phyloP scores from a whole-genome alignment of 2,797 vertebrate genomes.

The Silurus aristotelis region DNA sequence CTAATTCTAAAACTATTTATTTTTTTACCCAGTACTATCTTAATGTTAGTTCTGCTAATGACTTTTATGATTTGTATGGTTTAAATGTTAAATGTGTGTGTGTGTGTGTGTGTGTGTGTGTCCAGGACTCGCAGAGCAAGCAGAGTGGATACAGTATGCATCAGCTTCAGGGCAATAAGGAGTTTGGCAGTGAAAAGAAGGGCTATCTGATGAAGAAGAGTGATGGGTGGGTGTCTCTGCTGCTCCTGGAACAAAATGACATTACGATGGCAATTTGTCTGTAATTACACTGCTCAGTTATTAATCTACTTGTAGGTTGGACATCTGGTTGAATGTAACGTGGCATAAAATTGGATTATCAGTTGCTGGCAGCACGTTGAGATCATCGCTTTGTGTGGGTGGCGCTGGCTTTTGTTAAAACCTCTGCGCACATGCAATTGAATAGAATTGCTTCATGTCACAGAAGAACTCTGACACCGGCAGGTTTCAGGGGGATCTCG shows the following conservation, averaged over 20 bases:
- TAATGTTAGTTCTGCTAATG: neutral
- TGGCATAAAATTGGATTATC: neutral
- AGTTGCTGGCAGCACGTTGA: neutral
- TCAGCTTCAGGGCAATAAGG: slow-evolving; percentile 89
- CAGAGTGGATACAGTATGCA: slow-evolving; percentile 90
- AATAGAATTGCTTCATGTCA: neutral
- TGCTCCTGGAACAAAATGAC: neutral
- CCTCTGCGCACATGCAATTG: neutral
- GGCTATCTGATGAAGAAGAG: slow-evolving; percentile 88
- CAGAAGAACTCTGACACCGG: neutral
- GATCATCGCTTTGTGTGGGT: neutral
- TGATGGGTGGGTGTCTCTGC: slow-evolving; percentile 77
- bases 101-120: slow-evolving; percentile 10
- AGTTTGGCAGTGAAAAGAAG: slow-evolving; percentile 87
- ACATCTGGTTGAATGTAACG: neutral
- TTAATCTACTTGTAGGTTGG: neutral
- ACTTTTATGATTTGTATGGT: neutral
- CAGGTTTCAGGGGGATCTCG: neutral
- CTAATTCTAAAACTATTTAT: neutral
- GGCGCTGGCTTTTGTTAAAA: neutral
- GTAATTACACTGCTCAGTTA: neutral
- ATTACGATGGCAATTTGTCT: no score
- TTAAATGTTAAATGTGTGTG: neutral
- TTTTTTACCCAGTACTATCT: neutral
- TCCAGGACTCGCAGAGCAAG: slow-evolving; percentile 86